Evolutionary conservation across 2,888 invertebrate species (phyloP).

Genomic region (Tetranychus piercei): DNA sequence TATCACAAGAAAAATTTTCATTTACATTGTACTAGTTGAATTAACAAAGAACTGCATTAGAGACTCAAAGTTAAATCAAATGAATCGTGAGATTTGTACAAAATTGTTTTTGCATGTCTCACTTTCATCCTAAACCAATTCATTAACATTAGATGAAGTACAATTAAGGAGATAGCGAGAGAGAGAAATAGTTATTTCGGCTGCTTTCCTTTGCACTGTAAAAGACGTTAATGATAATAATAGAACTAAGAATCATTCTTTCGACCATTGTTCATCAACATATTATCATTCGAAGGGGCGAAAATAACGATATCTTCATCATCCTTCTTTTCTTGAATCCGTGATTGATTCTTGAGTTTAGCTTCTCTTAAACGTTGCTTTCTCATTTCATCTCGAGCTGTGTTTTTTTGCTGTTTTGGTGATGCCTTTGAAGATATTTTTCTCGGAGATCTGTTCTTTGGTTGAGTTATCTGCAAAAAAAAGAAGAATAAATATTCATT

Average conservation of each 20-base stretch:
- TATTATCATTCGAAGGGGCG: conserved; percentile 12
- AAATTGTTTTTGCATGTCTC: no score
- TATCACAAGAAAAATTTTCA: no score
- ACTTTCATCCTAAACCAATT: no score
- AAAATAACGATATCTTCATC: conserved; percentile 19
- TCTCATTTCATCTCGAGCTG: conserved; percentile 19
- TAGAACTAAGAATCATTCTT: background rate
- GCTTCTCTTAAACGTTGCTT: conserved; percentile 18
- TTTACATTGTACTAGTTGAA: no score
- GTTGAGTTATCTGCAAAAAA: background rate
- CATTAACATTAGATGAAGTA: background rate
- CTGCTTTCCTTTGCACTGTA: no score
- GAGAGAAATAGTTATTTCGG: background rate
- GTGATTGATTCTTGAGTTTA: conserved; percentile 13
- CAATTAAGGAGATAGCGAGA: background rate
- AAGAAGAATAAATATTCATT: background rate
- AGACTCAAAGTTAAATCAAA: no score
- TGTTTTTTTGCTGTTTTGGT: conserved; percentile 2
- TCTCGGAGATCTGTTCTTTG: conserved; percentile 9
- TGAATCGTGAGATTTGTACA: no score
- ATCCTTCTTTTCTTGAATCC: background rate
- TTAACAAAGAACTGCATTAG: no score
- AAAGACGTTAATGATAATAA: no score
- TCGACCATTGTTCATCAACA: background rate
- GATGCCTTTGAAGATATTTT: conserved; percentile 5